Evolutionary conservation across 2,888 invertebrate genomes (phyloP), one percentile per base, ranked within the genome.

Genomic region (Scaptodrosophila latifasciaeformis): DNA sequence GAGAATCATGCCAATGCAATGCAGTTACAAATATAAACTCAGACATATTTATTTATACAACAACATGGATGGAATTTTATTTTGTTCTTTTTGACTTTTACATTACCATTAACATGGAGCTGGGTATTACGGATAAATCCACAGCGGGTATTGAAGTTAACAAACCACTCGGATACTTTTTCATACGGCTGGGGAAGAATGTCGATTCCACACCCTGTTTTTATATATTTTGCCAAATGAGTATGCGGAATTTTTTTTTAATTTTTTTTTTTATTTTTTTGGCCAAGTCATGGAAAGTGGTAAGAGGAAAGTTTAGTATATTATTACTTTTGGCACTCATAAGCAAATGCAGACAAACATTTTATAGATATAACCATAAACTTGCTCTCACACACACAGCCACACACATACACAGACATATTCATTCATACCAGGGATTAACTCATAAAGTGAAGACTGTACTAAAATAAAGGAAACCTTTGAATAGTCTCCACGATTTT

Each of bases 91-190:
- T 58, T 59, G 47, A 19, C 57, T 63, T 69, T 80, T 83, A 83
- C 84, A 70, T 85, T 86, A 86, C 86, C 86, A 83, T 84, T 82
- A 86, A 81, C 81, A 85, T 76, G 58, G 85, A 83, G 77, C 79
- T 82, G 71, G 86, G 84, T 79, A 85, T 83, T 74, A 84, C 82
- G 62, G 84, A 76, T 76, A 84, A 84, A 80, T 86, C 86, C 81
- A 84, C 82, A 70, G 82, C 84, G 78, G 85, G 85, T 69, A 85
- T 82, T 65, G 84, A 65, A 69, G 84, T 85, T 81, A 86, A 81
- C 80, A 86, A 82, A 80, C 86, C 86, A 80, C 86, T 86, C 64
- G 86, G 84, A 82, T 86, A 86, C 72, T 86, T 86, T 84, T 85
- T 84, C 84, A 86, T 84, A 78, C 86, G 86, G 77, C 81, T 84